Evolutionary conservation across 1,140 invertebrate species (phyloP).

Genomic region (Drosophila ohnishii): DNA sequence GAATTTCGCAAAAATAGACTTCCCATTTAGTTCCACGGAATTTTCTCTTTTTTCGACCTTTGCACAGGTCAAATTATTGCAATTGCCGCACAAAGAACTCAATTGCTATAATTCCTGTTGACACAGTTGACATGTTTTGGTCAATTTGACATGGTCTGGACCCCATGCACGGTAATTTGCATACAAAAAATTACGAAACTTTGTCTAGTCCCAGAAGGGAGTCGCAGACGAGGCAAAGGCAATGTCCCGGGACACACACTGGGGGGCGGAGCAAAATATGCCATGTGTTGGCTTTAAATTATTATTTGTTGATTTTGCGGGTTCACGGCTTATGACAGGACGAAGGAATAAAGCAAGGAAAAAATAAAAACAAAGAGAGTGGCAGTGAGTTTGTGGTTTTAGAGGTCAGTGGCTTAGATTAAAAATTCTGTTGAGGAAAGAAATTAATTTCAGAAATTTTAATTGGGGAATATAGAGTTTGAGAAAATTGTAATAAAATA

Average conservation of each 20-base stretch:
- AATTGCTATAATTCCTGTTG: constrained; percentile 44
- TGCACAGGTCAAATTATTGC: constrained; percentile 28
- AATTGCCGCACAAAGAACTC: constrained; percentile 1
- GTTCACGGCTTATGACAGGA: constrained; percentile 3
- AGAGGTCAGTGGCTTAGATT: constrained; percentile 7
- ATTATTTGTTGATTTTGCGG: constrained; percentile 54
- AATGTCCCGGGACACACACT: background rate
- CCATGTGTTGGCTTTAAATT: constrained; percentile 41
- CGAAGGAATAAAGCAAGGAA: background rate
- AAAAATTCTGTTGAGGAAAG: background rate
- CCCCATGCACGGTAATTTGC: constrained; percentile 45
- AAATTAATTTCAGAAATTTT: background rate
- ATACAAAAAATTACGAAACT: constrained; percentile 47
- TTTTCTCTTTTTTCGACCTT: background rate
- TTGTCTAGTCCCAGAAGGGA: constrained; percentile 33
- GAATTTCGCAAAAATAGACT: background rate
- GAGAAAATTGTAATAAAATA: too few relatives aligned
- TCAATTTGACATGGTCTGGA: constrained; percentile 25
- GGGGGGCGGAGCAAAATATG: background rate
- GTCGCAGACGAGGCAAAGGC: constrained; percentile 1
- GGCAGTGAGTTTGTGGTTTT: background rate
- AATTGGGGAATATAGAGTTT: background rate
- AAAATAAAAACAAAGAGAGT: background rate
- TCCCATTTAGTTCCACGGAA: background rate
- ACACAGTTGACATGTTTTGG: constrained; percentile 42